Evolutionary conservation across 2,888 invertebrate species (phyloP).

Genomic region (Exephanes ischioxanthus): DNA sequence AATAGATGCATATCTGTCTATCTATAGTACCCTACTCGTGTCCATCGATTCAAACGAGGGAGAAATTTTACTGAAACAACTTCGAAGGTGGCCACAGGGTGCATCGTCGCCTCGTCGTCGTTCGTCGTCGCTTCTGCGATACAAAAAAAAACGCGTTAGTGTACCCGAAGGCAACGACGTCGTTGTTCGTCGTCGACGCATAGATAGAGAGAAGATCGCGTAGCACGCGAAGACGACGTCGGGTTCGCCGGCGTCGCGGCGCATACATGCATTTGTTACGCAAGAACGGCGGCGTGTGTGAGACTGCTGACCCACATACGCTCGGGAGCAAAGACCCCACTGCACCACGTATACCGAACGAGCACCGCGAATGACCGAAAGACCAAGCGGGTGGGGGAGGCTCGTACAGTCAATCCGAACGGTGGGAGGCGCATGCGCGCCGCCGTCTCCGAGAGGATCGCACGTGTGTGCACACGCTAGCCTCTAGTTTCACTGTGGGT

Average conservation of each 20-base stretch:
- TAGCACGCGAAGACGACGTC: constrained; percentile 62
- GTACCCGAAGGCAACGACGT: constrained; percentile 16
- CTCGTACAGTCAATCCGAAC: constrained; percentile 9
- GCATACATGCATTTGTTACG: constrained; percentile 84
- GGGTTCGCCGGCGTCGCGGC: constrained; percentile 67
- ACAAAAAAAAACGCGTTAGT: constrained; percentile 3
- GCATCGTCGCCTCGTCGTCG: constrained; percentile 5
- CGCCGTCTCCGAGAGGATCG: constrained; percentile 55
- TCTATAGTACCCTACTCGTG: no score
- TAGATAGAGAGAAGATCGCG: constrained; percentile 49
- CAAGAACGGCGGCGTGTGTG: constrained; percentile 84
- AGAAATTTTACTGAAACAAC: neutral
- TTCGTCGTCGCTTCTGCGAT: neutral
- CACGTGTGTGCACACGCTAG: constrained; percentile 48
- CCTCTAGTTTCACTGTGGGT: constrained; percentile 31
- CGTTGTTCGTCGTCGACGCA: constrained; percentile 33
- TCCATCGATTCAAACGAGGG: neutral
- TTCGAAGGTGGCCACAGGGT: neutral
- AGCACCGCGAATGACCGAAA: constrained; percentile 48
- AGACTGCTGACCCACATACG: constrained; percentile 85
- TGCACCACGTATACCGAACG: constrained; percentile 75
- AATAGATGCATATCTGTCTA: no score
- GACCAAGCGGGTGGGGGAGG: constrained; percentile 51
- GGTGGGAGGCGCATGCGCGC: constrained; percentile 68
- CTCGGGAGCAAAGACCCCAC: constrained; percentile 84